Conservation (phyloP, 1,140 invertebrate genomes). For the Lethocerus indicus region DNA sequence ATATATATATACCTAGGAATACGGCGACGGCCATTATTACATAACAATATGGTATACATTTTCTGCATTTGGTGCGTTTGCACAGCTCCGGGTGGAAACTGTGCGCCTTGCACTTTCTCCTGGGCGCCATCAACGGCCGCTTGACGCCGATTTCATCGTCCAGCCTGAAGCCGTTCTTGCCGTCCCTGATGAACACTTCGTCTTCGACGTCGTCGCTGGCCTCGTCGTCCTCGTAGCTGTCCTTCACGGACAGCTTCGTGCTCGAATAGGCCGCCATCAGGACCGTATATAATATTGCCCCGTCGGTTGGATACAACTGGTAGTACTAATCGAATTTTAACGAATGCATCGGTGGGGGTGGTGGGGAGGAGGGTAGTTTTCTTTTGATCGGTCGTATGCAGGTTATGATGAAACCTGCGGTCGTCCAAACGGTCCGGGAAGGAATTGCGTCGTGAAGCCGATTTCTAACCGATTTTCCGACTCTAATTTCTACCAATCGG, state of each 20-base stretch:
- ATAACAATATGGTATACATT: constrained; percentile 42
- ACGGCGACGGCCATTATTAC: constrained; percentile 29
- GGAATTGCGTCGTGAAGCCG: too few species aligned
- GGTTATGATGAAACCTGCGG: too few species aligned
- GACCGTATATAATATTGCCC: too few species aligned
- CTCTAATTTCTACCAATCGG: too few species aligned
- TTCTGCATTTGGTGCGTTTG: constrained; percentile 32
- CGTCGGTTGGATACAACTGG: too few species aligned
- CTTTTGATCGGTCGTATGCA: too few species aligned
- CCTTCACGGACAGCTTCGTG: constrained; percentile 23
- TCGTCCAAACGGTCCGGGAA: too few species aligned
- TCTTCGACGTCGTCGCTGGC: constrained; percentile 48
- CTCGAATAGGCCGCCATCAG: too few species aligned
- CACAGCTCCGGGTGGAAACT: constrained; percentile 25
- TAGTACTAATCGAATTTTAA: too few species aligned
- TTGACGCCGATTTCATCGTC: constrained; percentile 52
- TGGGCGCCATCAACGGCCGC: constrained; percentile 53
- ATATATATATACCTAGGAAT: constrained; percentile 17
- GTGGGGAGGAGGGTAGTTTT: too few species aligned
- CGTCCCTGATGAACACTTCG: constrained; percentile 58
- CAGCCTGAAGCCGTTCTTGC: constrained; percentile 37
- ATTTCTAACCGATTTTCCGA: too few species aligned
- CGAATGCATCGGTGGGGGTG: too few species aligned
- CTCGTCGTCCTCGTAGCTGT: constrained; percentile 37
- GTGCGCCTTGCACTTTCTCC: constrained; percentile 33